Evolutionary conservation across 2,888 invertebrate species (phyloP).

Genomic region (Macrophya annulata): DNA sequence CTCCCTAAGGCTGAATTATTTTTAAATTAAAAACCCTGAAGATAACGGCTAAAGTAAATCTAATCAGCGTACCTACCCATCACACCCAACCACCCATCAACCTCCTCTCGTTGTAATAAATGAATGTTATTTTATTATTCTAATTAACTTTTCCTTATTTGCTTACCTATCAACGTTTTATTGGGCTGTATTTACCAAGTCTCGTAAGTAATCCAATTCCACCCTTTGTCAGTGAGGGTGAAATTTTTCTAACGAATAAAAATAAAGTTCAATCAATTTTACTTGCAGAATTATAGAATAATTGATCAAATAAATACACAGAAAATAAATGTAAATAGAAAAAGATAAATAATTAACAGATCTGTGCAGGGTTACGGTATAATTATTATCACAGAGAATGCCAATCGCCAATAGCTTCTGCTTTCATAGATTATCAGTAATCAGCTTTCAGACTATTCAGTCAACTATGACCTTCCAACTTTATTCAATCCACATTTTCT

Average conservation of each 20-base stretch:
- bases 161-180: conserved; percentile 13
- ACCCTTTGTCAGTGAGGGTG: not conserved
- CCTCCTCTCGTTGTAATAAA: not conserved
- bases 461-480: not conserved
- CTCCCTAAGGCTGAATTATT: not conserved
- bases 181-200: conserved; percentile 1
- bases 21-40: not conserved
- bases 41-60: not conserved
- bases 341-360: not conserved
- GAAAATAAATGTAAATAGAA: not conserved
- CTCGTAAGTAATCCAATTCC: conserved; percentile 19
- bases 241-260: not conserved
- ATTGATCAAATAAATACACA: not conserved
- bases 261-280: not conserved
- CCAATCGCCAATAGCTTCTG: not conserved
- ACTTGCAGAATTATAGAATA: not conserved
- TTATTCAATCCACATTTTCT: not conserved
- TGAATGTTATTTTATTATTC: conserved; percentile 37
- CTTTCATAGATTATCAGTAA: not conserved
- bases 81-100: not conserved
- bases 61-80: conserved; percentile 1
- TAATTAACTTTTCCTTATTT: conserved; percentile 28
- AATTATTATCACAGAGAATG: not conserved
- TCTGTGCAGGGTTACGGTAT: not conserved
- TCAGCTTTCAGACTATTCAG: not conserved